Base-by-base conservation (phyloP, 2,113 vertebrate genomes). In the Reinhardtius hippoglossoides region DNA sequence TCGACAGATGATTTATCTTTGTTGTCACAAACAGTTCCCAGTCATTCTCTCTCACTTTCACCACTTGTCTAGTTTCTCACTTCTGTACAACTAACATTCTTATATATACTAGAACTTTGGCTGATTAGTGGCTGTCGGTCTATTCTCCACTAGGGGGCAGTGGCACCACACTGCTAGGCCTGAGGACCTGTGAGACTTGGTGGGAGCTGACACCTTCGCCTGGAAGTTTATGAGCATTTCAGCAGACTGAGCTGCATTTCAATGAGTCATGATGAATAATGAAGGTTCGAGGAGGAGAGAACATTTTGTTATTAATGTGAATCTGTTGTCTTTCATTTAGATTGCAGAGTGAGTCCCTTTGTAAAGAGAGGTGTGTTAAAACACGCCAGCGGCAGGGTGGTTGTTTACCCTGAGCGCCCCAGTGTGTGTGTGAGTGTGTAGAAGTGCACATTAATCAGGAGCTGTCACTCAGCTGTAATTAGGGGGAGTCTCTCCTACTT, bases 271-370 rank as follows among this genome's bases (percentile, higher is more conserved):
- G 77, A 82, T 87, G 89, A 92, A 91, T 90, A 89, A 88, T 90
- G 80, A 87, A 88, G 77, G 62, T 78, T 87, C 10, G 23, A 74
- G 78, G 67, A 82, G 66, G 66, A 74, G 65, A 76, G 76, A 83
- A 55, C 61, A 81, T 90, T 90, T 89, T 77, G 82, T 80, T 87
- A 78, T 84, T 89, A 87, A 86, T 89, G 83, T 75, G 68, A 89
- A 81, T 86, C 80, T 90, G 89, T 92, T 90, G 88, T 89, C 87
- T 91, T 89, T 91, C 61, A 82, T 88, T 91, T 81, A 71, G 68
- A 76, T 75, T 80, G 67, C 77, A 63, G 67, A 84, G 82, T 87
- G 80, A 67, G 87, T 87, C 70, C 73, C 67, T 87, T 79, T 88
- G 87, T 80, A 83, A 88, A 85, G 78, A 88, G 71, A 83, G 80